Base-by-base conservation (phyloP, 1,140 invertebrate genomes). In the Drosophila simulans region DNA sequence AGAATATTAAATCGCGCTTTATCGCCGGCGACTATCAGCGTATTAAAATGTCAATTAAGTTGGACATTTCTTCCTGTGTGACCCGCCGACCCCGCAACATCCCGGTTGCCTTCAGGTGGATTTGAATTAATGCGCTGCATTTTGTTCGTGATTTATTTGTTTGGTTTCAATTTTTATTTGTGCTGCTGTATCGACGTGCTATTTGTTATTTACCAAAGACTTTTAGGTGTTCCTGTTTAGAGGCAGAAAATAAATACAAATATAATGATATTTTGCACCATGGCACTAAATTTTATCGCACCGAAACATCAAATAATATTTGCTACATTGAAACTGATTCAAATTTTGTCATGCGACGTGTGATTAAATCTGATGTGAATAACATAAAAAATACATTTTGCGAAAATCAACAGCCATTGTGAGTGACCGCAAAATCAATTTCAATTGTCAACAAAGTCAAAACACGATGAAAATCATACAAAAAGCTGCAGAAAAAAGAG, bases 381-480 rank as follows among this genome's bases (percentile, higher is more conserved):
- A 37, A 12, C n/a, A 65, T 35, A 40, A 43, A 37, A 10, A 39
- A 43, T 52, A 37, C 35, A 69, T 65, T 70, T 73, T 65, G 48
- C 59, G 66, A 86, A 77, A 86, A 85, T 86, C 82, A 81, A 86
- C 82, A 82, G 45, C 62, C 65, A 82, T 82, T 82, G 79, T 81
- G 80, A 63, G 35, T 60, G 81, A 88, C 83, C 83, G 53, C 83
- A 88, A 88, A 88, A 88, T 88, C 84, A 89, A 88, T 89, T 88
- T 88, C 83, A 84, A 88, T 88, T 88, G 84, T 88, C 83, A 88
- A 88, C 83, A 88, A 88, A 88, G 80, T 88, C 78, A 86, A 86
- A 86, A 77, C 64, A 86, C 69, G 73, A 72, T 66, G 73, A 83
- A 71, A 70, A 80, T 40, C 46, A 66, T 25, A 65, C 51, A 42